Evolutionary conservation across 1,140 invertebrate species (phyloP).

Genomic region (Penaeus vannamei): DNA sequence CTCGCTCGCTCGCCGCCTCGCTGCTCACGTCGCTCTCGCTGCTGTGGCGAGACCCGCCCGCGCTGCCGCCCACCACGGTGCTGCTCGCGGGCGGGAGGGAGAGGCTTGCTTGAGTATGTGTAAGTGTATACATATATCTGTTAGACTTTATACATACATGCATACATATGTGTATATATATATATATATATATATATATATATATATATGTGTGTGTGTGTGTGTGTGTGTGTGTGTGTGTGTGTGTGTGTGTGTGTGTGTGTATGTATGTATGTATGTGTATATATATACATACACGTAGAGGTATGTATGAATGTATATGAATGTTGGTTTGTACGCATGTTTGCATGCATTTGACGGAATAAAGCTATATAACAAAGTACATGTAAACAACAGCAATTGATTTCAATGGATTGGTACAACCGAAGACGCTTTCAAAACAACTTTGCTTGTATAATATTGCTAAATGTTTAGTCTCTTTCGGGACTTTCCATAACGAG

Average conservation of each 20-base stretch:
- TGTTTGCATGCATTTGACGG: not conserved
- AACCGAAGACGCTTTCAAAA: too few species aligned
- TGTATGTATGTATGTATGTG: too few species aligned
- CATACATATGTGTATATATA: not conserved
- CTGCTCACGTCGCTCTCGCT: conserved; percentile 74
- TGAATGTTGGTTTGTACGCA: not conserved
- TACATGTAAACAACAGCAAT: too few species aligned
- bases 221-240: not conserved
- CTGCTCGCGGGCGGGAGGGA: not conserved
- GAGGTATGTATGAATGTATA: too few species aligned
- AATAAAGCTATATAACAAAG: too few species aligned
- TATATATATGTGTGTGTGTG: not conserved
- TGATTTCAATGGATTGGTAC: too few species aligned
- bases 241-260: not conserved
- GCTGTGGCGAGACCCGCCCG: conserved; percentile 71
- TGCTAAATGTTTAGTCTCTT: too few species aligned
- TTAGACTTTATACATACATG: too few species aligned
- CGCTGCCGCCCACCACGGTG: conserved; percentile 42
- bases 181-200: not conserved
- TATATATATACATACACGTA: too few species aligned
- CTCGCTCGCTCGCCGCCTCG: conserved; percentile 74
- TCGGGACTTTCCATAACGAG: too few species aligned
- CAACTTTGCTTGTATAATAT: too few species aligned
- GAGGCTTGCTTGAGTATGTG: not conserved
- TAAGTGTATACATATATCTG: too few species aligned